Percentiles rank a stretch among this genome's conserved stretches.
Conservation (phyloP, 2,797 vertebrate genomes). For the Emys orbicularis region DNA sequence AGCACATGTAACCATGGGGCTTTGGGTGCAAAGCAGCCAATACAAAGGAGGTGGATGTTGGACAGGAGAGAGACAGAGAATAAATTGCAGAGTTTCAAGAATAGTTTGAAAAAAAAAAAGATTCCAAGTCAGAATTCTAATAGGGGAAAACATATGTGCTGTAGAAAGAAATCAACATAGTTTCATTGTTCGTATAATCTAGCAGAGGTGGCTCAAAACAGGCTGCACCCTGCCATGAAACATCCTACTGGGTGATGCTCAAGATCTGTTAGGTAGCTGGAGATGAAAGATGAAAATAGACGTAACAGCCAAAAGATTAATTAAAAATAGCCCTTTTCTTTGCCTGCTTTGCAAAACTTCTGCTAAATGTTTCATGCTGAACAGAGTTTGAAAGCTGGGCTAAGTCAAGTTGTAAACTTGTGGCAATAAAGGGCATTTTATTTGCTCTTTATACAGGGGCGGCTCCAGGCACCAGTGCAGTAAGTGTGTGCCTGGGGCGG, state of each 20-base stretch:
- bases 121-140: slow-evolving; percentile 49
- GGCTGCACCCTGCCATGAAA: background rate
- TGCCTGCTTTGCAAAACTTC: slow-evolving; percentile 24
- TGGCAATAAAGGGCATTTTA: background rate
- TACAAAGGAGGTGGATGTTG: slow-evolving; percentile 9
- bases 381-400: background rate
- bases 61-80: slow-evolving; percentile 57
- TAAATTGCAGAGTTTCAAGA: slow-evolving; percentile 53
- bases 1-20: slow-evolving; percentile 64
- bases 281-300: slow-evolving; percentile 36
- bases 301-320: slow-evolving; percentile 52
- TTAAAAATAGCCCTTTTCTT: slow-evolving; percentile 55
- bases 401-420: background rate
- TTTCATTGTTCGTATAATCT: slow-evolving; percentile 25
- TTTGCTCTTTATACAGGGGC: background rate
- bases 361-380: background rate
- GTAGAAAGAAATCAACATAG: background rate
- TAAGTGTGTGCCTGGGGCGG: too few relatives aligned
- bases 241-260: slow-evolving; percentile 9
- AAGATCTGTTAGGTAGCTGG: slow-evolving; percentile 17
- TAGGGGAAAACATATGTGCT: slow-evolving; percentile 10
- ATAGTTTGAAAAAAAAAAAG: slow-evolving; percentile 37
- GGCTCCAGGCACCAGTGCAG: too few relatives aligned
- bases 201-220: slow-evolving; percentile 38
- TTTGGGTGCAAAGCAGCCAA: slow-evolving; percentile 65